Evolutionary conservation across 2,888 invertebrate genomes (phyloP), one percentile per base, ranked within the genome.

Genomic region (Malacosoma neustria): DNA sequence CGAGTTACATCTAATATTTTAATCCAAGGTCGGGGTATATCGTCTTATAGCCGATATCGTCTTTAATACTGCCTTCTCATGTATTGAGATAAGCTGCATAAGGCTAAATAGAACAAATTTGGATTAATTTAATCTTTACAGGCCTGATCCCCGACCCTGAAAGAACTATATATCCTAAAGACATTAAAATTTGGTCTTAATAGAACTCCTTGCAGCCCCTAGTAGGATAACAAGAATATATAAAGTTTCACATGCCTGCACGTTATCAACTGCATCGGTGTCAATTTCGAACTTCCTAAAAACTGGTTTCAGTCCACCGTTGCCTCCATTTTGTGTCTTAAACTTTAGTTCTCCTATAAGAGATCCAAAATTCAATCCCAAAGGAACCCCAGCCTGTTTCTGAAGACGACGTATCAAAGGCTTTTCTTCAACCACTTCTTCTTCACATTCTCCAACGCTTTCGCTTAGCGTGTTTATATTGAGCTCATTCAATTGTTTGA

Each of bases 291-390:
- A 82, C 49, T 84, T 84, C 59, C 69, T 79, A 49, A 85, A 84
- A 34, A 85, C 84, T 2, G 85, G 84, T 51, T 82, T 84, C 13
- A 81, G 52, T 33, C 70, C 71, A 6, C 74, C 76, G 39, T 69
- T 73, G 40, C 57, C 60, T 4, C 61, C 59, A 42, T 77, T 77
- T 41, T 64, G 72, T 1, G 85, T 84, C 62, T 79, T 84, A 41
- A 61, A 71, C 49, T 76, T 84, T 42, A 85, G 52, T 48, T 85
- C 85, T 30, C 85, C 85, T 37, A 85, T 84, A 12, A 85, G 73
- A 14, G 82, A 84, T 36, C 84, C 82, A 40, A 84, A 85, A 48
- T 80, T 80, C 6, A 84, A 54, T 14, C 75, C 75, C 4, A 56
- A 47, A 11, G 79, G 80, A 39, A 76, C 52, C 1, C 72, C 80